Base-by-base conservation (phyloP, 2,888 invertebrate genomes). In the Philereme transversata region DNA sequence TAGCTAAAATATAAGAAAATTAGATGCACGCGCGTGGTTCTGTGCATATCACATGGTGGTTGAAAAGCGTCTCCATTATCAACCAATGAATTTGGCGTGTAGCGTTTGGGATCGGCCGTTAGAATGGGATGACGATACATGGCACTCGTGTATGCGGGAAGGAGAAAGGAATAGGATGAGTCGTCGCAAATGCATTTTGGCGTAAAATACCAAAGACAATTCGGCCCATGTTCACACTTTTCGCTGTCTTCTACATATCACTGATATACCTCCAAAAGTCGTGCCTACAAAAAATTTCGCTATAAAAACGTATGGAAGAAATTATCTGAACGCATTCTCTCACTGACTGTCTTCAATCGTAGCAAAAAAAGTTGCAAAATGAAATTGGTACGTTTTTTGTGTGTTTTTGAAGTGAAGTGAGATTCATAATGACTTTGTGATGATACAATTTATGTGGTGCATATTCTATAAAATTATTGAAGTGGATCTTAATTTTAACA, bases 291-390 rank as follows among this genome's bases (percentile, higher is more conserved):
- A 79, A 81, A 72, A 73, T 75, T 78, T 78, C 69, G 76, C 75
- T 88, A 89, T 89, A 89, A 84, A 90, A 84, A 86, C 82, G 75
- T 66, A 71, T 66, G 70, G 70, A 74, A 75, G 80, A 82, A 82
- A 83, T 84, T 81, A 51, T 51, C 10, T 47, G 51, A 64, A 61
- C 57, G 62, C 70, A 70, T 65, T 70, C 77, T 76, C 70, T 69
- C 69, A 71, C 69, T 73, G 86, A 86, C 86, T 88, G 81, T 64
- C 68, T 72, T 67, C 73, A 74, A 68, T 71, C 75, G 77, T 66
- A 73, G 68, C 60, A 58, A 69, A 52, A n/a, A 38, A 68, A 65
- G 69, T 61, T 65, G 60, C 67, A 66, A 69, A 69, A 64, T 90
- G 90, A 90, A 86, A 72, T 73, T 86, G 88, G 90, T 90, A 83